A percentile compares a stretch with the other conserved stretches of the same genome.
Evolutionary conservation across 2,888 invertebrate species (phyloP).

Genomic region (Drosophila anomelani): DNA sequence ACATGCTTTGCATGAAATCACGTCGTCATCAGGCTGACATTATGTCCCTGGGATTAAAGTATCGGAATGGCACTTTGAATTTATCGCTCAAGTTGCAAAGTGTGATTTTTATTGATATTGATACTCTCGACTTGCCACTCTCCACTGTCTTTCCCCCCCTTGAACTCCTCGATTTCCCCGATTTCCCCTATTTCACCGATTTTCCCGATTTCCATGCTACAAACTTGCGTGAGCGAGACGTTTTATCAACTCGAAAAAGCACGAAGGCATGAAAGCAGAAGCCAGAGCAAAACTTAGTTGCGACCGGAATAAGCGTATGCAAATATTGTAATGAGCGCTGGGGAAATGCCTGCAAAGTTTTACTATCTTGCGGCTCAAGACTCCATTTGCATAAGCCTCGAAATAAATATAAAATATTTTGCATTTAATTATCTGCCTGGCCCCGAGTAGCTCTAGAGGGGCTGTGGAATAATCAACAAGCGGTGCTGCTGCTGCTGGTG

Average conservation of each 20-base stretch:
- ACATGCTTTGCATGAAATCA: slow-evolving; percentile 80
- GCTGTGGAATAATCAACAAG: slow-evolving; percentile 33
- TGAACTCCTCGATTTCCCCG: neutral
- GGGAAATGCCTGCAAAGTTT: slow-evolving; percentile 64
- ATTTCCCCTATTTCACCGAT: neutral
- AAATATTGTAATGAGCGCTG: slow-evolving; percentile 50
- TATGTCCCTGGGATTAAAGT: slow-evolving; percentile 78
- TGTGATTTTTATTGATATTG: slow-evolving; percentile 79
- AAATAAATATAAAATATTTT: slow-evolving; percentile 77
- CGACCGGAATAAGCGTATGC: slow-evolving; percentile 62
- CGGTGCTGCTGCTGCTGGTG: slow-evolving; percentile 17
- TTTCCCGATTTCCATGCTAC: slow-evolving; percentile 21
- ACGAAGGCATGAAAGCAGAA: slow-evolving; percentile 1
- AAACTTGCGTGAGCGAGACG: slow-evolving; percentile 35
- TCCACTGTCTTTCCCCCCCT: neutral
- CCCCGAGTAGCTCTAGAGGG: neutral
- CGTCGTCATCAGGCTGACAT: slow-evolving; percentile 78
- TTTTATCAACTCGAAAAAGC: slow-evolving; percentile 37
- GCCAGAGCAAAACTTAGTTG: slow-evolving; percentile 23
- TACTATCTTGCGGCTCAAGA: slow-evolving; percentile 65
- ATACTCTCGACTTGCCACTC: slow-evolving; percentile 55
- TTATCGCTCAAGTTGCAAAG: slow-evolving; percentile 71
- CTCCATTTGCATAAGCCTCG: slow-evolving; percentile 76
- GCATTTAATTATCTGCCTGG: slow-evolving; percentile 70
- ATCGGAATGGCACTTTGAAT: slow-evolving; percentile 77